Evolutionary conservation across 2,113 vertebrate species (phyloP).

Genomic region (Pristiophorus japonicus): DNA sequence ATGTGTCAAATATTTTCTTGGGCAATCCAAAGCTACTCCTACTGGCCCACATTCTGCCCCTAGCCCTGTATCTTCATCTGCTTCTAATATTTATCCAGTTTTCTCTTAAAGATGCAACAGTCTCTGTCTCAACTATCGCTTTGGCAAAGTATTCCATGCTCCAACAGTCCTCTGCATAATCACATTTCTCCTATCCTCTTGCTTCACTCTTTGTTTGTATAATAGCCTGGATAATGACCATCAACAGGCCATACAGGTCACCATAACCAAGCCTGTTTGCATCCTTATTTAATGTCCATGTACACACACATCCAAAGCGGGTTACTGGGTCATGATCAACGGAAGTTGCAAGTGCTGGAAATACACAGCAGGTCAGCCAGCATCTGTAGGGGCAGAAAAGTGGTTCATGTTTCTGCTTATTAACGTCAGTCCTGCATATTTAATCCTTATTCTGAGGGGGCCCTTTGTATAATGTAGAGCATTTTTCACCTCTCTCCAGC

Average conservation of each 20-base stretch:
- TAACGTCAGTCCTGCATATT: not conserved
- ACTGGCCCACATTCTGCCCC: not conserved
- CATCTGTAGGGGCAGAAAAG: not conserved
- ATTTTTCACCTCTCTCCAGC: not conserved
- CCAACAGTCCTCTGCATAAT: not conserved
- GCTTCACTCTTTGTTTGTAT: not conserved
- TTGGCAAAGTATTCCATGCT: not conserved
- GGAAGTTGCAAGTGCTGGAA: not conserved
- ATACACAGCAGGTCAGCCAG: not conserved
- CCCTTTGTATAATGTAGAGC: not conserved
- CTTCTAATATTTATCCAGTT: not conserved
- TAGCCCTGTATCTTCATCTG: not conserved
- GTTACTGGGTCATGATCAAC: not conserved
- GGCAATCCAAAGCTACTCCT: not conserved
- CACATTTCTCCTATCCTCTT: not conserved
- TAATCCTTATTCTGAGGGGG: not conserved
- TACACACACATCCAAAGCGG: not conserved
- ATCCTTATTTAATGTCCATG: not conserved
- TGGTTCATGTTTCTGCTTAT: not conserved
- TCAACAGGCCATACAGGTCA: not conserved
- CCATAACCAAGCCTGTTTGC: not conserved
- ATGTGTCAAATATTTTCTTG: not conserved
- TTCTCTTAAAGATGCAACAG: not conserved
- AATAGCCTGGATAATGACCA: not conserved
- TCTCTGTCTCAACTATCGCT: not conserved